phyloP scores from a whole-genome alignment of 2,797 vertebrate genomes.

The Melanotaenia trifasciata region DNA sequence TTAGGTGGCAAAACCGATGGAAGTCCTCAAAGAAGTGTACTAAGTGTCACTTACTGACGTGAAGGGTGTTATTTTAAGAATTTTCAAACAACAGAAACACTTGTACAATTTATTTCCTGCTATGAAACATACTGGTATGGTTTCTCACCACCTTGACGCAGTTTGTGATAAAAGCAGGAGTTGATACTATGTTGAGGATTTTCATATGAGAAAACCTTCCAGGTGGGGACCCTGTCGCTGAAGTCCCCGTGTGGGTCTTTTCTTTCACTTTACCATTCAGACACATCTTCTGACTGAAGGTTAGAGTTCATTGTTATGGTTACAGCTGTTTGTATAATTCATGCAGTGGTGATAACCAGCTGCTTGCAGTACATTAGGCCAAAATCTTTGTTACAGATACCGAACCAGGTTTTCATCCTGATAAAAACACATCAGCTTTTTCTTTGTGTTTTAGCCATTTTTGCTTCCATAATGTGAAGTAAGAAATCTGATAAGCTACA shows the following conservation, averaged over 20 bases:
- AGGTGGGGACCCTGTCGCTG: background rate
- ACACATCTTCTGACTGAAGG: slow-evolving; percentile 20
- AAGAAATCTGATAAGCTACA: slow-evolving; percentile 65
- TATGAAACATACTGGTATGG: background rate
- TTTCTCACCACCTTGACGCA: background rate
- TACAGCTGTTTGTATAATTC: slow-evolving; percentile 58
- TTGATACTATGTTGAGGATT: background rate
- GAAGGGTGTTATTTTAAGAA: background rate
- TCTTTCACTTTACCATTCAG: slow-evolving; percentile 15
- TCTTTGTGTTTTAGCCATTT: slow-evolving; percentile 35
- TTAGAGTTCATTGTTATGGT: slow-evolving; percentile 44
- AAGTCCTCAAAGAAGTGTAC: background rate
- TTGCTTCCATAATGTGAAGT: slow-evolving; percentile 68
- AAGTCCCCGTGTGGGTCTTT: background rate
- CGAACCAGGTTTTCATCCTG: background rate
- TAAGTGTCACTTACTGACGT: background rate
- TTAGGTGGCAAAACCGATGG: too few species aligned
- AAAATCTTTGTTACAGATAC: background rate
- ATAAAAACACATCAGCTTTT: background rate
- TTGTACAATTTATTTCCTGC: background rate
- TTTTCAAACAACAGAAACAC: background rate
- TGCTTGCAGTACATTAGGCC: background rate
- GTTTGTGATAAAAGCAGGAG: background rate
- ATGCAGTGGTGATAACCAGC: slow-evolving; percentile 30
- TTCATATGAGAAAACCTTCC: background rate